Evolutionary conservation across 2,888 invertebrate genomes (phyloP).

Genomic region (Taenaris catops): DNA sequence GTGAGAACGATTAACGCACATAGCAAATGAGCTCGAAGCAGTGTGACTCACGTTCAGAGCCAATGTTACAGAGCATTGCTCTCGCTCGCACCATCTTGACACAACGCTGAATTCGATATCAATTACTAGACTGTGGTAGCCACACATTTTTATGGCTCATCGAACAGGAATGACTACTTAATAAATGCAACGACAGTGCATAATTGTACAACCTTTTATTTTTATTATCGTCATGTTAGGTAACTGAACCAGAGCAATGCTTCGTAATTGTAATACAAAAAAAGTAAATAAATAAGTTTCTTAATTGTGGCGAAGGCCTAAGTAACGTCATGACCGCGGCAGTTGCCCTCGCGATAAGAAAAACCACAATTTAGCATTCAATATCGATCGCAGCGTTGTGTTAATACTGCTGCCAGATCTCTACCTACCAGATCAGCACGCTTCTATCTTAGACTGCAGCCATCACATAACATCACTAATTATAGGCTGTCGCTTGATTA

Average conservation of each 20-base stretch:
- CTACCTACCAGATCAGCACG: too few relatives aligned
- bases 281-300: slow-evolving; percentile 23
- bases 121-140: slow-evolving; percentile 9
- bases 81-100: slow-evolving; percentile 30
- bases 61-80: slow-evolving; percentile 16
- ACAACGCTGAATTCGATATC: slow-evolving; percentile 66
- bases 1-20: neutral
- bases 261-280: slow-evolving; percentile 23
- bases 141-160: neutral
- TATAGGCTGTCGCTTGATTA: too few relatives aligned
- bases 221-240: neutral
- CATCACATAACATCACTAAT: too few relatives aligned
- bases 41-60: neutral
- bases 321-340: slow-evolving; percentile 63
- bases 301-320: slow-evolving; percentile 19
- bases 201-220: too few relatives aligned
- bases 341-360: slow-evolving; percentile 46
- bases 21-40: slow-evolving; percentile 1
- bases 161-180: too few relatives aligned
- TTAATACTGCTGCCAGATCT: too few relatives aligned
- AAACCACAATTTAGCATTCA: slow-evolving; percentile 32
- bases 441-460: too few relatives aligned
- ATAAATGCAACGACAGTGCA: too few relatives aligned
- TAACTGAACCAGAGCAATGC: slow-evolving; percentile 61
- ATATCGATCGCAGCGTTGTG: slow-evolving; percentile 69